A percentile compares a stretch with the other conserved stretches of the same genome.
These are phyloP conservation scores for Chroicocephalus ridibundus DNA, from an alignment of 2,113 vertebrate species.

Conservation along the genomic window DNA sequence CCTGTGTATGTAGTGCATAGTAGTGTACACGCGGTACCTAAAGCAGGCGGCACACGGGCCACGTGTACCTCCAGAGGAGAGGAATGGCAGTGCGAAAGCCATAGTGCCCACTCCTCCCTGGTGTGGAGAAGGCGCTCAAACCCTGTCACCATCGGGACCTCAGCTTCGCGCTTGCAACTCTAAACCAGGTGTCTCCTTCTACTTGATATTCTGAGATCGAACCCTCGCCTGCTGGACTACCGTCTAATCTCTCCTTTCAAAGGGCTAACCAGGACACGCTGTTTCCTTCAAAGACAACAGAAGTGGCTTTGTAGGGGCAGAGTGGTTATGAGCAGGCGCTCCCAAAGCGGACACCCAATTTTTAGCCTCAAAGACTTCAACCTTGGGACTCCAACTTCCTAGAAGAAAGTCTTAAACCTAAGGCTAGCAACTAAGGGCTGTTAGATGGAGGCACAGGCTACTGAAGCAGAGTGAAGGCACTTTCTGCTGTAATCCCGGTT, in stretches of 20 bases:
- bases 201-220: background rate
- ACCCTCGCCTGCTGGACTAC: rapidly evolving
- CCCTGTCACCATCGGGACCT: background rate
- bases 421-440: background rate
- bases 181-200: background rate
- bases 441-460: background rate
- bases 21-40: too few species aligned
- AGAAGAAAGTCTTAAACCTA: background rate
- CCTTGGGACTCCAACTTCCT: background rate
- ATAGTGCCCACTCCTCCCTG: background rate
- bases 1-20: too few species aligned
- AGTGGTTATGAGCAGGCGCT: background rate
- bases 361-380: background rate
- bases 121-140: background rate
- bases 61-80: background rate
- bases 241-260: background rate
- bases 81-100: background rate
- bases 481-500: background rate
- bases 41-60: background rate
- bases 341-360: background rate
- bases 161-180: background rate
- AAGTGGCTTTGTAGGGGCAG: background rate
- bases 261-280: background rate
- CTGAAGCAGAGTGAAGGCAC: background rate
- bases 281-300: background rate